Conservation (phyloP, 53 echinoderm and acorn worm genomes). For the Henricia sp. region DNA sequence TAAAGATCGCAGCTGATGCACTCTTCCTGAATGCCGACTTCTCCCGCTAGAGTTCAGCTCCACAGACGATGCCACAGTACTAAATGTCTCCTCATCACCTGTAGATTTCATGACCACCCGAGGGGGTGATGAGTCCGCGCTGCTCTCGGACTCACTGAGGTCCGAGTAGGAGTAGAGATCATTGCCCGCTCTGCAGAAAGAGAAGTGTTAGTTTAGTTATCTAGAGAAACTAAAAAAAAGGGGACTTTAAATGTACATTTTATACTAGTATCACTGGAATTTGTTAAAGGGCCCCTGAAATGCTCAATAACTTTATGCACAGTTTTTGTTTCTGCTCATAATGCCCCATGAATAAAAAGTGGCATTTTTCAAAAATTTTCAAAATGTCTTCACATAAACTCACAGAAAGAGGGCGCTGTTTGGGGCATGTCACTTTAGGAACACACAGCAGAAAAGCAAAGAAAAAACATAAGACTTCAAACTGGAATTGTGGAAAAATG, state of each 20-base stretch:
- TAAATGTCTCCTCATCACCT: constrained; percentile 22
- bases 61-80: constrained; percentile 4
- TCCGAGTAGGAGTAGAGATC: constrained; percentile 29
- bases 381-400: no score
- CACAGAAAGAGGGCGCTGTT: no score
- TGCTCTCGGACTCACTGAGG: background rate
- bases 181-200: background rate
- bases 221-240: background rate
- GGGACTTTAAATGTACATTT: background rate
- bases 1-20: constrained; percentile 10
- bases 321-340: no score
- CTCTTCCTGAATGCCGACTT: background rate
- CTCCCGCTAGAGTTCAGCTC: constrained; percentile 1
- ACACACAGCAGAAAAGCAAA: no score
- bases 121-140: constrained; percentile 24
- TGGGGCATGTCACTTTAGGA: no score
- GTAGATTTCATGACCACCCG: constrained; percentile 12
- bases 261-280: no score
- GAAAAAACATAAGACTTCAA: no score
- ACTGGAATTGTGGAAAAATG: no score
- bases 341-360: no score
- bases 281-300: no score
- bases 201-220: background rate
- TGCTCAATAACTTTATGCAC: no score
- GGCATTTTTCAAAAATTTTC: no score